Percentiles rank a stretch among this genome's conserved stretches.
phyloP scores from a whole-genome alignment of 2,797 vertebrate genomes.

The Trachops cirrhosus region DNA sequence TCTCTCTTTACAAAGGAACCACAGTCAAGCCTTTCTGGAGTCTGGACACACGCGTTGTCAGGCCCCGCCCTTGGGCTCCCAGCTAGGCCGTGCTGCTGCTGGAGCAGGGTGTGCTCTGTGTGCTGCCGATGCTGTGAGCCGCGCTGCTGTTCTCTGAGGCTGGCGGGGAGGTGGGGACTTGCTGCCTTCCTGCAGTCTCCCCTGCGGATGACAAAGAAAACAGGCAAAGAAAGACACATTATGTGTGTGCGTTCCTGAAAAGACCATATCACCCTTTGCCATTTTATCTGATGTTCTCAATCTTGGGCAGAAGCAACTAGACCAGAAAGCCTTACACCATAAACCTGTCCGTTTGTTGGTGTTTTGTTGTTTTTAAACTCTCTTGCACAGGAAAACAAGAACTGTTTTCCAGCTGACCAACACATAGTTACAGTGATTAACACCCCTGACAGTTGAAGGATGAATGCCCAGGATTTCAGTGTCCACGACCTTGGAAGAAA shows the following conservation, averaged over 20 bases:
- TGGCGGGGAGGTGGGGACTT: constrained; percentile 87
- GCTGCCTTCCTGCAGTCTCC: constrained; percentile 85
- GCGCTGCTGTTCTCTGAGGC: constrained; percentile 96
- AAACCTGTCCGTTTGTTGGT: neutral
- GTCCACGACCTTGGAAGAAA: neutral
- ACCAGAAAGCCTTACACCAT: neutral
- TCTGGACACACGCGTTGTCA: constrained; percentile 43
- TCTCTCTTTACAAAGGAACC: constrained; percentile 67
- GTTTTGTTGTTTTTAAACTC: neutral
- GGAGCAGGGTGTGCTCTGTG: constrained; percentile 96
- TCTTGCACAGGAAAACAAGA: neutral
- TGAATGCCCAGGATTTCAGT: neutral
- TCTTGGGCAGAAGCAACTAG: neutral
- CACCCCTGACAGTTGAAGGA: neutral
- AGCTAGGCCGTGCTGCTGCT: constrained; percentile 95
- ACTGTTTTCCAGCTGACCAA: neutral
- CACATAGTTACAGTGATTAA: neutral
- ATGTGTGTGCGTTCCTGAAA: neutral
- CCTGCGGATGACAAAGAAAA: constrained; percentile 81
- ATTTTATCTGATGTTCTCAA: neutral
- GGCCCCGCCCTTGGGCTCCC: constrained; percentile 52
- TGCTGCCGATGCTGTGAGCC: constrained; percentile 96
- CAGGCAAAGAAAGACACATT: constrained; percentile 2
- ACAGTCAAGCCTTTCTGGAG: constrained; percentile 70
- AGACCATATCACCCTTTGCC: neutral